Base-by-base conservation (phyloP, 1,140 invertebrate species). In the Drosophila rhopaloa region DNA sequence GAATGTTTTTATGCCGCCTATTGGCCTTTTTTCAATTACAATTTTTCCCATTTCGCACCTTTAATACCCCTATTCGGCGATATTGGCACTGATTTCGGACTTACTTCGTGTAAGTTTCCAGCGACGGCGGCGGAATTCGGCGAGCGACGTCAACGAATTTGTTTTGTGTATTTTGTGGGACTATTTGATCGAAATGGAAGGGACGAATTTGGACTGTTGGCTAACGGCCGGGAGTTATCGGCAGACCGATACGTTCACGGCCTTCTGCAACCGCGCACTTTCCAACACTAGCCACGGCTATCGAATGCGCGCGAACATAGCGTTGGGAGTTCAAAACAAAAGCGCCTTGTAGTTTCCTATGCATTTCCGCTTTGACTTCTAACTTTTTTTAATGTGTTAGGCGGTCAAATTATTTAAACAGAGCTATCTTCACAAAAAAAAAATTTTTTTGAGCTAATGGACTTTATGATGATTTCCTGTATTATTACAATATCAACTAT, bases 151-250 rank as follows among this genome's bases (percentile, higher is more conserved):
- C 65, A 48, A 5, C 29, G 47, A 24, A 7, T 86, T 86, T 82
- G 82, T 86, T 86, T 86, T 76, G 79, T 71, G 56, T 77, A 60
- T 70, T 62, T 35, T 19, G 50, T 44, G 50, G 58, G 65, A 77
- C 63, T 74, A 74, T 72, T 61, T 81, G 57, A 47, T 32, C 50
- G 37, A 62, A 68, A 61, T 14, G 37, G 27, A 68, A 29, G 53
- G 43, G 43, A 16, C n/a, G 14, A 32, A 29, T 35, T 32, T n/a
- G 38, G 13, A n/a, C 1, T 13, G 9, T 44, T 47, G 27, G 53
- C 53, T 65, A 48, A 48, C 46, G 46, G 46, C 46, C 24, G 46
- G 24, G 46, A 48, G 11, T 7, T 65, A 38, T 24, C 54, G 43
- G 35, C 16, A 47, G 35, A 1, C 24, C 37, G 53, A 55, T 55